Conservation (phyloP, 2,888 invertebrate genomes). For the Colostygia pectinataria region DNA sequence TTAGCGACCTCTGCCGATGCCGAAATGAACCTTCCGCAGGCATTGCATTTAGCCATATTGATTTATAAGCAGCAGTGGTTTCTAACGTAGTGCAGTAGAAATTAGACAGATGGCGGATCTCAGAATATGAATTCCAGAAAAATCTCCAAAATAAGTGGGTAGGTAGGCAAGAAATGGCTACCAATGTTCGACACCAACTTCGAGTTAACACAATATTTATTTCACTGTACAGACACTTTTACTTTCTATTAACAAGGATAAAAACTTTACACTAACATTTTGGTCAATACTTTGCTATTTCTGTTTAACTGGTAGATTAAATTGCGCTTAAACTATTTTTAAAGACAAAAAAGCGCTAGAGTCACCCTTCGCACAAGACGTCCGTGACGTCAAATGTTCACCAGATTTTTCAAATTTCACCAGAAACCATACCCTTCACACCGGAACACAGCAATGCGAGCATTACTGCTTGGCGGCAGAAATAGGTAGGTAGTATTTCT, state of each 20-base stretch:
- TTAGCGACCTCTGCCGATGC: neutral
- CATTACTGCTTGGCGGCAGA: too few species aligned
- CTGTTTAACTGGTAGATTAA: neutral
- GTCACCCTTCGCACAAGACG: neutral
- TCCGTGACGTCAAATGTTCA: conserved; percentile 1
- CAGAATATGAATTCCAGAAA: neutral
- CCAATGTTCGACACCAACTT: too few species aligned
- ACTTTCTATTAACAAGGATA: neutral
- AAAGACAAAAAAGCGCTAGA: neutral
- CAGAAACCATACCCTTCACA: too few species aligned
- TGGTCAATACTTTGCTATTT: neutral
- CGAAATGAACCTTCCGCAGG: neutral
- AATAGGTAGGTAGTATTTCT: too few species aligned
- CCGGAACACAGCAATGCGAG: too few species aligned
- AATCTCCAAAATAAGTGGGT: too few species aligned
- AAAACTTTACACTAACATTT: neutral
- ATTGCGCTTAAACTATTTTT: neutral
- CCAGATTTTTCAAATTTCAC: too few species aligned
- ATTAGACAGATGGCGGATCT: neutral
- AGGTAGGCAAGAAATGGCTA: too few species aligned
- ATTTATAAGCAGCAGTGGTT: neutral
- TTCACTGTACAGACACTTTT: neutral
- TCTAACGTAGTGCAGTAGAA: neutral
- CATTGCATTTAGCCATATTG: neutral
- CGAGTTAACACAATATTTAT: too few species aligned